Base-by-base conservation (phyloP, 1,140 invertebrate genomes). In the Hycleus cichorii region DNA sequence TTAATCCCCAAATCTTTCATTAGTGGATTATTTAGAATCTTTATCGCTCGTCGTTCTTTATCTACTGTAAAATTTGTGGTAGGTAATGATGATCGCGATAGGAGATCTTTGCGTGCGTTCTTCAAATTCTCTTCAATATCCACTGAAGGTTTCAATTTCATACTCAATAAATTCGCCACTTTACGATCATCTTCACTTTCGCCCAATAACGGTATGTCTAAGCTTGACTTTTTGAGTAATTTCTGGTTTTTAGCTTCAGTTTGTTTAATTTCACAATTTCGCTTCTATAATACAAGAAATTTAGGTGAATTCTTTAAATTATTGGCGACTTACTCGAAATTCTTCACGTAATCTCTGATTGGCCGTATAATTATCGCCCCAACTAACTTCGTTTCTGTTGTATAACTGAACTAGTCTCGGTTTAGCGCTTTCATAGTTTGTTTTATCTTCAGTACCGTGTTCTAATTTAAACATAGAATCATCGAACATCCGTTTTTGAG, bases 381-480 rank as follows among this genome's bases (percentile, higher is more conserved):
- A 95, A 1, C 83, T 77, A 52, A 78, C 77, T 60, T 90, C 85
- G 75, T 94, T 91, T 38, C 87, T 78, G 39, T 86, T 83, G 59
- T 91, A 86, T 3, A 96, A 77, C 68, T 83, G 80, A 49, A 84
- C 82, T 0, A 98, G 69, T 11, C 81, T 77, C 1, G 88, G 86
- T 63, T 88, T 85, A 4, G 84, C 78, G 49, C 79, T 79, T 66
- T 87, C 87, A 0, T 86, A 84, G 48, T 83, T 81, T 64, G 81
- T 81, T 64, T 84, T 80, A 77, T 98, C 95, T 56, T 88, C 84
- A 8, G 83, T 82, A 39, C 88, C 88, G 78, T 98, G 95, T 74
- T 98, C 95, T 57, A 98, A 77, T 75, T 88, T 94, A 72, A 88
- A 98, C 95, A 98, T 98, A 18, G 95, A 85, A 85, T 98, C 94